Percentiles rank a stretch among this genome's conserved stretches.
phyloP scores from a whole-genome alignment of 2,888 invertebrate genomes.

The Phrixothrix hirtus region DNA sequence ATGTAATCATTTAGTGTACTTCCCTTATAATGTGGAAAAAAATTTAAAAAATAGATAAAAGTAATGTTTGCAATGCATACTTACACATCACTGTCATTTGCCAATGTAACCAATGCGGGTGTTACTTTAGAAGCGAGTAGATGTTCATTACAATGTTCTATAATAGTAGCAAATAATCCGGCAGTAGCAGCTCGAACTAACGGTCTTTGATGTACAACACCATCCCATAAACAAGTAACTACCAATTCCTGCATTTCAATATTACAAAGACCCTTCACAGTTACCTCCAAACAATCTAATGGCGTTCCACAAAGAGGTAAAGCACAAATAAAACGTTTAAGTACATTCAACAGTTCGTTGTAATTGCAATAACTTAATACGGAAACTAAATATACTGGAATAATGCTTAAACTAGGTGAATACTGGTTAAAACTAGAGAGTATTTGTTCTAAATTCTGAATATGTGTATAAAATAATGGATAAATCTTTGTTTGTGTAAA shows the following conservation, averaged over 20 bases:
- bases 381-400: slow-evolving; percentile 65
- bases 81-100: slow-evolving; percentile 70
- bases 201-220: slow-evolving; percentile 67
- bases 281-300: slow-evolving; percentile 53
- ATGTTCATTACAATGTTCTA: slow-evolving; percentile 60
- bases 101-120: slow-evolving; percentile 72
- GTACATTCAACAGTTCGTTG: slow-evolving; percentile 59
- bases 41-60: too few relatives aligned
- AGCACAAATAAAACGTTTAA: slow-evolving; percentile 62
- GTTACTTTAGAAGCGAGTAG: slow-evolving; percentile 63
- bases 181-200: slow-evolving; percentile 65
- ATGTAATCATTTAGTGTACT: too few relatives aligned
- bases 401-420: slow-evolving; percentile 61
- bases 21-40: too few relatives aligned
- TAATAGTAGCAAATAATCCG: slow-evolving; percentile 62
- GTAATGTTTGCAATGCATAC: too few relatives aligned
- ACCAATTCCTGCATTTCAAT: slow-evolving; percentile 60
- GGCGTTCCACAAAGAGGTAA: slow-evolving; percentile 61
- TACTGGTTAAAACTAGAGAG: slow-evolving; percentile 63
- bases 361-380: slow-evolving; percentile 61
- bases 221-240: slow-evolving; percentile 66
- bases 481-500: slow-evolving; percentile 64
- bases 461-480: slow-evolving; percentile 62
- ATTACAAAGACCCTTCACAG: slow-evolving; percentile 50
- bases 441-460: slow-evolving; percentile 65